phyloP scores from a whole-genome alignment of 1,140 invertebrate species.

The Conopomorpha cramerella region DNA sequence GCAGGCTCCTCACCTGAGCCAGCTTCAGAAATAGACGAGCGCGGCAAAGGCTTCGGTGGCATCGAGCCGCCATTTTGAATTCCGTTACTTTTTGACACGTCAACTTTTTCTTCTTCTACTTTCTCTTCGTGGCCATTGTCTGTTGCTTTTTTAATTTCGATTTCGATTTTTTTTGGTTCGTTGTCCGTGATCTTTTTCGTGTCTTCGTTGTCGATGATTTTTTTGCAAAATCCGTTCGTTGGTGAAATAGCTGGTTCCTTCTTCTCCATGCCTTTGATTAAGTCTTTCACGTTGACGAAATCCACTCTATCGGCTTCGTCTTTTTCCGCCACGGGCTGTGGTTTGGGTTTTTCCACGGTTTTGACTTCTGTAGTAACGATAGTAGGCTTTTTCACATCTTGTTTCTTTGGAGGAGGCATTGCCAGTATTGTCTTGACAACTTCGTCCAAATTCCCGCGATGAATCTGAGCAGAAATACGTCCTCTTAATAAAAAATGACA shows the following conservation, averaged over 20 bases:
- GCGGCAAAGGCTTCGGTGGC: conserved; percentile 77
- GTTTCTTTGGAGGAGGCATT: conserved; percentile 40
- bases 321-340: conserved; percentile 7
- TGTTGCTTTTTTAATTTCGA: conserved; percentile 7
- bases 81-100: conserved; percentile 41
- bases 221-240: conserved; percentile 40
- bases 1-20: conserved; percentile 46
- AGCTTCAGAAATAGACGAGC: conserved; percentile 54
- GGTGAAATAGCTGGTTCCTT: conserved; percentile 18
- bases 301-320: conserved; percentile 50
- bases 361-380: conserved; percentile 21
- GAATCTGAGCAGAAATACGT: too few species aligned
- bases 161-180: conserved; percentile 12
- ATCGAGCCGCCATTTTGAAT: conserved; percentile 30
- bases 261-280: conserved; percentile 57
- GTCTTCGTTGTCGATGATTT: conserved; percentile 38
- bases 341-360: conserved; percentile 26
- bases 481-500: too few species aligned
- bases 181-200: conserved; percentile 18
- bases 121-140: conserved; percentile 14
- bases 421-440: conserved; percentile 38
- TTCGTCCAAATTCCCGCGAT: conserved; percentile 45
- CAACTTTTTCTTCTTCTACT: conserved; percentile 18
- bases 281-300: conserved; percentile 56
- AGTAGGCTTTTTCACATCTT: conserved; percentile 23